Conservation (phyloP, 2,888 invertebrate species). For the Tholera decimalis region DNA sequence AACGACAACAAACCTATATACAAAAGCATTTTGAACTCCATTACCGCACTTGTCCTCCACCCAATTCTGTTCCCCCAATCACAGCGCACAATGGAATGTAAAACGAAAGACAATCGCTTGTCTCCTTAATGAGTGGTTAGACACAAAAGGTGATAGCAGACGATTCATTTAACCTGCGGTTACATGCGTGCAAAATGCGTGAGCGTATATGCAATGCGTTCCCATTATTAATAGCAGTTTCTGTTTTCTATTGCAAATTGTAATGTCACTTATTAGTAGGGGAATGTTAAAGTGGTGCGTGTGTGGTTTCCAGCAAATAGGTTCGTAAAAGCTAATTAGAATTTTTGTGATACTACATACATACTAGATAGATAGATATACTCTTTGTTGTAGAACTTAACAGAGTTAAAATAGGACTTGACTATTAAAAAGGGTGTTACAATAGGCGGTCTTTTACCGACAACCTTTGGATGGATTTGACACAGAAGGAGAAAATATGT, state of each 20-base stretch:
- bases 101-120: constrained; percentile 59
- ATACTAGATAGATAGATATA: too few relatives aligned
- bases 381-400: too few relatives aligned
- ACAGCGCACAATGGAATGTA: constrained; percentile 51
- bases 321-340: too few relatives aligned
- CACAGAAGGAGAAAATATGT: too few relatives aligned
- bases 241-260: constrained; percentile 54
- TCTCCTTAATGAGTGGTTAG: constrained; percentile 61
- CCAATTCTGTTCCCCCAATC: constrained; percentile 27
- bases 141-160: constrained; percentile 80
- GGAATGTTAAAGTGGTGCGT: constrained; percentile 21
- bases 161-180: constrained; percentile 80
- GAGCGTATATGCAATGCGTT: constrained; percentile 51
- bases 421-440: too few relatives aligned
- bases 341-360: too few relatives aligned
- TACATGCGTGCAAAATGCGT: constrained; percentile 51
- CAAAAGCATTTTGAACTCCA: constrained; percentile 26
- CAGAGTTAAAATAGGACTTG: too few relatives aligned
- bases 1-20: constrained; percentile 29
- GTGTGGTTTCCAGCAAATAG: constrained; percentile 12
- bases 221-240: constrained; percentile 56
- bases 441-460: too few relatives aligned
- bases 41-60: constrained; percentile 35
- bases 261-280: constrained; percentile 48
- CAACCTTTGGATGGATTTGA: too few relatives aligned